These are phyloP conservation scores for Anas georgica DNA, from an alignment of 2,797 vertebrate species.

Conservation along the genomic window DNA sequence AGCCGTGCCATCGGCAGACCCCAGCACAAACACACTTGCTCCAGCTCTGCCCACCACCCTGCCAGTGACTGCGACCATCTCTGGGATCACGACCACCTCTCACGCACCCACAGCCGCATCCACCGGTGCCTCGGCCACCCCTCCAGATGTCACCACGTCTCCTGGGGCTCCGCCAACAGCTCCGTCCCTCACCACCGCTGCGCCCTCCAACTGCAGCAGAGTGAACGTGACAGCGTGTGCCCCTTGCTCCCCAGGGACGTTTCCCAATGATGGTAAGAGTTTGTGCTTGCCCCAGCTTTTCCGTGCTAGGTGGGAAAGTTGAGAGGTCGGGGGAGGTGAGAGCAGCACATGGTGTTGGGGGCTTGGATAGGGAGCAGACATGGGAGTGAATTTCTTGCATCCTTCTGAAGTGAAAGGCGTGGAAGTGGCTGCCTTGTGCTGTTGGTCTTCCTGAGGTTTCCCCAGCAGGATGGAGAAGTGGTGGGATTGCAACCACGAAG, in stretches of 20 bases:
- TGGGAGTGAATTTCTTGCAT: not conserved
- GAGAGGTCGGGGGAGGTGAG: not conserved
- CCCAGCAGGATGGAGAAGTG: not conserved
- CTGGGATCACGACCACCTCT: not conserved
- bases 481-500: not conserved
- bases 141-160: not conserved
- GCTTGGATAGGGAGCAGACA: not conserved
- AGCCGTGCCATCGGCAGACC: not conserved
- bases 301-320: fast-evolving
- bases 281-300: fast-evolving
- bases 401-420: not conserved
- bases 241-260: constrained; percentile 81
- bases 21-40: not conserved
- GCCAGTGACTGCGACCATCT: fast-evolving
- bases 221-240: constrained; percentile 83
- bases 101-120: fast-evolving
- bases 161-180: not conserved
- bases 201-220: constrained; percentile 73
- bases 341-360: not conserved
- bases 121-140: fast-evolving
- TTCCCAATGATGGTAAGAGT: constrained; percentile 79
- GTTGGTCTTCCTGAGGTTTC: not conserved
- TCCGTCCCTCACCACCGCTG: not conserved
- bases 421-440: not conserved
- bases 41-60: not conserved